Conservation (phyloP, 1,140 invertebrate species). For the Zaprionus lachaisei region DNA sequence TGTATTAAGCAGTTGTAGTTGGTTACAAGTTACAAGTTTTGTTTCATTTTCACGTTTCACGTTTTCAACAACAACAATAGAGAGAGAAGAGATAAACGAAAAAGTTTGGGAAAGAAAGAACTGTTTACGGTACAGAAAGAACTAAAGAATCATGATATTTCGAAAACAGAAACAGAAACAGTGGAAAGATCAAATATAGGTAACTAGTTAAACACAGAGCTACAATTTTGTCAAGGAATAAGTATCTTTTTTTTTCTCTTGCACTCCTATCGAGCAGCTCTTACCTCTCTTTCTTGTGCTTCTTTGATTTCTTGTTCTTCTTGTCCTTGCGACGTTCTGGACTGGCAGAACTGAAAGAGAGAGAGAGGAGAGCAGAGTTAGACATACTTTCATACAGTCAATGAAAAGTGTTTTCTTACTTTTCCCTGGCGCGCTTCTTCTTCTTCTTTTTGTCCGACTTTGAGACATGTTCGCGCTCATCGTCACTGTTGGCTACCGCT, state of each 20-base stretch:
- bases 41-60: slow-evolving; percentile 35
- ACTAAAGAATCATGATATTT: slow-evolving; percentile 12
- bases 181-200: slow-evolving; percentile 28
- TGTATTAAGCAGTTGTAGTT: slow-evolving; percentile 79
- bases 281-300: slow-evolving; percentile 89
- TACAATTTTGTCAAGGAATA: slow-evolving; percentile 47
- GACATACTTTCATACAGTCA: neutral
- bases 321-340: slow-evolving; percentile 88
- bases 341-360: slow-evolving; percentile 86
- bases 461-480: slow-evolving; percentile 73
- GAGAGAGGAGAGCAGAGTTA: neutral
- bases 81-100: slow-evolving; percentile 28
- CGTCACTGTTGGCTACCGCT: slow-evolving; percentile 37
- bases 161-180: slow-evolving; percentile 24
- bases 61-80: slow-evolving; percentile 26
- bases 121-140: slow-evolving; percentile 23
- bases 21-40: slow-evolving; percentile 68
- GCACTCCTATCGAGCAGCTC: slow-evolving; percentile 15
- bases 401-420: slow-evolving; percentile 48
- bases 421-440: slow-evolving; percentile 79
- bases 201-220: slow-evolving; percentile 55
- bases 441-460: slow-evolving; percentile 86
- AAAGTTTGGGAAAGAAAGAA: slow-evolving; percentile 33
- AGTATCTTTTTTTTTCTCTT: slow-evolving; percentile 4
- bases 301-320: slow-evolving; percentile 88